Evolutionary conservation across 2,888 invertebrate species (phyloP).

Genomic region (Dicyrtomina minuta): DNA sequence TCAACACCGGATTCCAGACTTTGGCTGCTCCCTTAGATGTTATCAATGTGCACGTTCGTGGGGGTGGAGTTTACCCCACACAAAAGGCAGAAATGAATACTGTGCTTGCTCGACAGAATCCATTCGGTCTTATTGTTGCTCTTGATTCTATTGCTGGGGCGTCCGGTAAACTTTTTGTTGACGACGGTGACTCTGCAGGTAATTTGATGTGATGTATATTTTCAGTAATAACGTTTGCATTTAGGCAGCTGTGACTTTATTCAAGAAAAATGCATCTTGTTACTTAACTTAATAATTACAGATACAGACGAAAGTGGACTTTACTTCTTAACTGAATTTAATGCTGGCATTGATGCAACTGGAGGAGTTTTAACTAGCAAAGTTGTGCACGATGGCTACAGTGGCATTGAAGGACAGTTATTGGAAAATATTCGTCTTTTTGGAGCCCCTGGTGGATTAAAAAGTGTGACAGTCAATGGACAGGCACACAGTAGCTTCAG

Average conservation of each 20-base stretch:
- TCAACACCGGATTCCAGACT: constrained; percentile 37
- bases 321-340: constrained; percentile 40
- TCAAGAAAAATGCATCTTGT: neutral
- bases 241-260: neutral
- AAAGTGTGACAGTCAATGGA: constrained; percentile 55
- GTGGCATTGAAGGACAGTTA: constrained; percentile 33
- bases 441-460: constrained; percentile 52
- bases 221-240: neutral
- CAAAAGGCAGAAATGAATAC: constrained; percentile 53
- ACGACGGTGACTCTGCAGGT: constrained; percentile 54
- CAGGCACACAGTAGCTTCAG: constrained; percentile 43
- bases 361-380: constrained; percentile 30
- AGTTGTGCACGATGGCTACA: constrained; percentile 36
- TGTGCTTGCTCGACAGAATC: constrained; percentile 52
- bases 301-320: constrained; percentile 39
- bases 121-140: constrained; percentile 55
- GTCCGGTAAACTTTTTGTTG: constrained; percentile 54
- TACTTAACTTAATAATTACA: constrained; percentile 16
- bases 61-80: constrained; percentile 54
- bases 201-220: too few relatives aligned
- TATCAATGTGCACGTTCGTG: constrained; percentile 54
- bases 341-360: too few relatives aligned
- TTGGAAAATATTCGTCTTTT: constrained; percentile 40
- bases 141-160: constrained; percentile 50
- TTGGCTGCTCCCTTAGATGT: constrained; percentile 49